Evolutionary conservation across 2,888 invertebrate genomes (phyloP).

Genomic region (Agriotes lineatus): DNA sequence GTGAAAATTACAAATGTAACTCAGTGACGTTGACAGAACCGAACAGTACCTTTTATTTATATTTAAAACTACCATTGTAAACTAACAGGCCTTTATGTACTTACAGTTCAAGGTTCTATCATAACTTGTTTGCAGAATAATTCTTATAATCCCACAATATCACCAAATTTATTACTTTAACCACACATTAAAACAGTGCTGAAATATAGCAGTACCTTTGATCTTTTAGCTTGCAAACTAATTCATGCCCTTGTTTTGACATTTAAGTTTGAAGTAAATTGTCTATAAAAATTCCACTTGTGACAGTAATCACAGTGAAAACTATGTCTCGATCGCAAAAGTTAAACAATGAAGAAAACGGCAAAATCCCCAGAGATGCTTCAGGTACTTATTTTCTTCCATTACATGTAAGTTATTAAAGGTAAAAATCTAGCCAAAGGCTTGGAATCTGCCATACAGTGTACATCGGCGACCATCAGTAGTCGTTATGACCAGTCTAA

Average conservation of each 20-base stretch:
- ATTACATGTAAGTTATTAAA: neutral
- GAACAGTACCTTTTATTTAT: too few species aligned
- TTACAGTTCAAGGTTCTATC: too few species aligned
- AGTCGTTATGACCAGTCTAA: conserved; percentile 30
- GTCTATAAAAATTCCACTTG: conserved; percentile 15
- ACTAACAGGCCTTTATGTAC: too few species aligned
- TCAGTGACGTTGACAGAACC: too few species aligned
- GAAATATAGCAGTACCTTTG: neutral
- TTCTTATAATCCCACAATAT: too few species aligned
- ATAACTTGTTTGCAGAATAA: too few species aligned
- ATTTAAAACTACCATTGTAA: too few species aligned
- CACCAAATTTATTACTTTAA: too few species aligned
- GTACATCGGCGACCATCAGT: conserved; percentile 10
- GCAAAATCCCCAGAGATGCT: conserved; percentile 38
- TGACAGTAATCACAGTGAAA: conserved; percentile 17
- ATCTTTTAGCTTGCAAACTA: neutral
- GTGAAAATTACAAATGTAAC: too few species aligned
- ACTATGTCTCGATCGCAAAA: conserved; percentile 45
- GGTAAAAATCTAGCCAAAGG: neutral
- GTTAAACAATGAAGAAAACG: conserved; percentile 25
- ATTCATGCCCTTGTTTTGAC: conserved; percentile 1
- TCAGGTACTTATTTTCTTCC: conserved; percentile 32
- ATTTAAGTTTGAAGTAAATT: conserved; percentile 5
- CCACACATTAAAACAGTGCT: too few species aligned
- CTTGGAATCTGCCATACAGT: conserved; percentile 21